Evolutionary conservation across 2,888 invertebrate species (phyloP).

Genomic region (Cheilosia pagana): DNA sequence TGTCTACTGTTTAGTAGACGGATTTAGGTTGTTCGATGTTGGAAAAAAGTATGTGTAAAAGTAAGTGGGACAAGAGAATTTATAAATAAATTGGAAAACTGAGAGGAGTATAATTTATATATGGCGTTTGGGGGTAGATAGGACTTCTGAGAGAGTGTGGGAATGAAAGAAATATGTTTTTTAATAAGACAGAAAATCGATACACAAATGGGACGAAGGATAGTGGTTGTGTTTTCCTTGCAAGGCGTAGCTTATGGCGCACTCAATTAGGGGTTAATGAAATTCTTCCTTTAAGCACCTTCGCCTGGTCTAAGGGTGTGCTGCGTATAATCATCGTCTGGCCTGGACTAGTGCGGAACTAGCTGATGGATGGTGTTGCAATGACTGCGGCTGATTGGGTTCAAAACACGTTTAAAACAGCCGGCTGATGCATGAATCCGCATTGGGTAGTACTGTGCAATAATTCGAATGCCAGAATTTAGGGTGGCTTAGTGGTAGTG

Average conservation of each 20-base stretch:
- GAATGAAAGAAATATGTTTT: too few relatives aligned
- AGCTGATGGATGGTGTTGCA: too few relatives aligned
- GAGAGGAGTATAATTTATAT: too few relatives aligned
- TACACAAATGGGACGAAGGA: neutral
- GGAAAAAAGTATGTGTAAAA: neutral
- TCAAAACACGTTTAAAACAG: too few relatives aligned
- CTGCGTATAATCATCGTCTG: too few relatives aligned
- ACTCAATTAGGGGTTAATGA: slow-evolving; percentile 55
- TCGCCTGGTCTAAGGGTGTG: neutral
- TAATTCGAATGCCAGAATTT: too few relatives aligned
- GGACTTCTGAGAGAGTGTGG: too few relatives aligned
- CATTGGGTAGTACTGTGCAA: too few relatives aligned
- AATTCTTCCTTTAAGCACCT: slow-evolving; percentile 22
- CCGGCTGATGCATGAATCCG: too few relatives aligned
- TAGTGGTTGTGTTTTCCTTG: neutral
- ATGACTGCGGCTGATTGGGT: too few relatives aligned
- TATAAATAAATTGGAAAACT: slow-evolving; percentile 14
- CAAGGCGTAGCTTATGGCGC: slow-evolving; percentile 19
- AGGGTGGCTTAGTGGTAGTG: too few relatives aligned
- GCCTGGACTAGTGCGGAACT: too few relatives aligned
- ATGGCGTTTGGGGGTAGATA: neutral
- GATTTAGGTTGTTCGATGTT: slow-evolving; percentile 16
- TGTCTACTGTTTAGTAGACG: neutral
- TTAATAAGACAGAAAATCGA: slow-evolving; percentile 38
- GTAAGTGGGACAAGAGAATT: neutral